These are phyloP conservation scores for Porites lutea DNA, from an alignment of 64 coral and sea anemone species.

Conservation along the genomic window DNA sequence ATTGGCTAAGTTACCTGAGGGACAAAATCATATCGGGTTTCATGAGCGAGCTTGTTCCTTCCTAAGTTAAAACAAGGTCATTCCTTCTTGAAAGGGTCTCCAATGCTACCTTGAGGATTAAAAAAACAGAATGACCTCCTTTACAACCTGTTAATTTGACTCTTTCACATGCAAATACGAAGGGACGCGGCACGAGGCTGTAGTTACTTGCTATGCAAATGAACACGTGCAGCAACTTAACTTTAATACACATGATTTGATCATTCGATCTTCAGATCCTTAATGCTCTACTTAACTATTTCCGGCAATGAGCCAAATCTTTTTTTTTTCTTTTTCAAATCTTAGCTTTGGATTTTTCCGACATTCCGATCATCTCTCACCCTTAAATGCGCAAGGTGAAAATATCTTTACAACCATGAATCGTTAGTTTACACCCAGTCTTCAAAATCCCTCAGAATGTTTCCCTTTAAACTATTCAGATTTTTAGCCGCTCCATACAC, in stretches of 20 bases:
- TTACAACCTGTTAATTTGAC: conserved; percentile 6
- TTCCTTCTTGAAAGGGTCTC: background rate
- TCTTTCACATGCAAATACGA: conserved; percentile 47
- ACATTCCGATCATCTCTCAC: background rate
- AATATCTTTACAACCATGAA: background rate
- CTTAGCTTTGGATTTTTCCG: background rate
- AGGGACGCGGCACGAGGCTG: conserved; percentile 57
- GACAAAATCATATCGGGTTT: background rate
- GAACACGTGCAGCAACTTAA: conserved; percentile 74
- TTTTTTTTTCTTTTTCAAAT: background rate
- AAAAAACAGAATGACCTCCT: background rate
- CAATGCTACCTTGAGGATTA: background rate
- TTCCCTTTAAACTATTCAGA: background rate
- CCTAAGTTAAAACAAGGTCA: background rate
- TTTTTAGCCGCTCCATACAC: background rate
- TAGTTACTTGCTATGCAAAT: conserved; percentile 66
- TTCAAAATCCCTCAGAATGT: background rate
- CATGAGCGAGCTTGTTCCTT: no score
- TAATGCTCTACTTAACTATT: background rate
- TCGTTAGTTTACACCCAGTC: background rate
- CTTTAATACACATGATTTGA: conserved; percentile 61
- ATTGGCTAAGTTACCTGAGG: background rate
- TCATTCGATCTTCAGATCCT: conserved; percentile 46
- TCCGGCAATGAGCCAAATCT: conserved; percentile 28
- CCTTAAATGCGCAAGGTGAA: background rate